Base-by-base conservation (phyloP, 2,113 vertebrate species). In the Lutjanus erythropterus region DNA sequence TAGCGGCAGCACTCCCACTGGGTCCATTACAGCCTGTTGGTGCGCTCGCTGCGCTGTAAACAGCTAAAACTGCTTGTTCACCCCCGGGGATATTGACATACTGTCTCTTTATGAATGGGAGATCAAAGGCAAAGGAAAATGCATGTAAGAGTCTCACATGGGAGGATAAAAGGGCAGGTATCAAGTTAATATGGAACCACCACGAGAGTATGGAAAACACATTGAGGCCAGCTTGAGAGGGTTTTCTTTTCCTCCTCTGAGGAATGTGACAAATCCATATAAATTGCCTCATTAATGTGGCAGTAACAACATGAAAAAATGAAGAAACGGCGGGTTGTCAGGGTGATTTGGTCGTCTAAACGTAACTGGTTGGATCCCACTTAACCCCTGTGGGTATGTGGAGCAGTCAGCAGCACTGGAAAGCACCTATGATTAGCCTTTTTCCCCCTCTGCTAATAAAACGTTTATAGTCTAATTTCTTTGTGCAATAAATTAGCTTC, bases 41-140 rank as follows among this genome's bases (percentile, higher is more conserved):
- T 81, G 78, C 19, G 2, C 41, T 5, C 62, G 78, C 19, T 81
- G 78, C 19, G 2, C 41, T 49, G 37, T 71, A 87, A 88, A 83
- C 87, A 86, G 69, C 81, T 73, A 37, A 79, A 85, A 86, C 59
- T 76, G 73, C 70, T 75, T 42, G 71, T 74, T 86, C 77, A 58
- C 56, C 74, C 72, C 15, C 1, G 60, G 75, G 67, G 50, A 60
- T 82, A 67, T 78, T 81, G 73, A 84, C 71, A 79, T 61, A 72
- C 66, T 35, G 70, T 64, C 72, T 81, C 47, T 77, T 80, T 76
- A 87, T 85, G 55, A 89, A 77, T 62, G 65, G 37, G 46, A 81
- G 72, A 86, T 86, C 64, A 91, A 85, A 85, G 65, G 4, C 6
- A 44, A 56, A 58, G 41, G 44, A 68, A 42, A 89, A 85, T 56